Evolutionary conservation across 2,113 vertebrate species (phyloP).

Genomic region (Mirza zaza): DNA sequence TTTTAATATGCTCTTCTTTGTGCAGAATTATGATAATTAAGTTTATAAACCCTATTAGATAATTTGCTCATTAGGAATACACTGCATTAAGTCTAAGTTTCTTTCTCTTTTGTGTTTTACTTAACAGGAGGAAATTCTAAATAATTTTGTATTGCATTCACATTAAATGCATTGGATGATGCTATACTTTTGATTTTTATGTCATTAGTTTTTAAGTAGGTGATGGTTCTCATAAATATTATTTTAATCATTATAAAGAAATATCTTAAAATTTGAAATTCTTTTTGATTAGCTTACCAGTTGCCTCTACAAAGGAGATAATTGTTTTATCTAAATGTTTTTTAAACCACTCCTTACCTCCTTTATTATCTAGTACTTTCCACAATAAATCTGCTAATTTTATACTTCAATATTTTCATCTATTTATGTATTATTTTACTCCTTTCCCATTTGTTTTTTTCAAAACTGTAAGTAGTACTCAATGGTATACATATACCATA

Average conservation of each 20-base stretch:
- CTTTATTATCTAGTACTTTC: neutral
- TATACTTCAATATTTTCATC: neutral
- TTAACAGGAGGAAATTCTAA: neutral
- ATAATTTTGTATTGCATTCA: neutral
- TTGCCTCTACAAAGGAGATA: neutral
- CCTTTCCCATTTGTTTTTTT: neutral
- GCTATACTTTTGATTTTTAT: neutral
- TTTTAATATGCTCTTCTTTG: neutral
- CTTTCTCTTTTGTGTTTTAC: neutral
- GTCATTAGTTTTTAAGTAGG: neutral
- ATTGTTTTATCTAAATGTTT: constrained; percentile 10
- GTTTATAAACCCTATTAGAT: neutral
- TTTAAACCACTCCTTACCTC: neutral
- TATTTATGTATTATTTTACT: neutral
- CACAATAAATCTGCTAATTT: neutral
- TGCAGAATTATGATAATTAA: neutral
- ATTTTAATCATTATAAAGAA: neutral
- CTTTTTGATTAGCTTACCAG: neutral
- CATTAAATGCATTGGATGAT: neutral
- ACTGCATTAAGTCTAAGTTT: neutral
- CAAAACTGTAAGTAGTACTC: neutral
- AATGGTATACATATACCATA: too few species aligned
- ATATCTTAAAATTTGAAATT: neutral
- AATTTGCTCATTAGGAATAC: neutral
- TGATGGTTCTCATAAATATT: neutral